Evolutionary conservation across 1,140 invertebrate genomes (phyloP).

Genomic region (Alviniconcha marisindica): DNA sequence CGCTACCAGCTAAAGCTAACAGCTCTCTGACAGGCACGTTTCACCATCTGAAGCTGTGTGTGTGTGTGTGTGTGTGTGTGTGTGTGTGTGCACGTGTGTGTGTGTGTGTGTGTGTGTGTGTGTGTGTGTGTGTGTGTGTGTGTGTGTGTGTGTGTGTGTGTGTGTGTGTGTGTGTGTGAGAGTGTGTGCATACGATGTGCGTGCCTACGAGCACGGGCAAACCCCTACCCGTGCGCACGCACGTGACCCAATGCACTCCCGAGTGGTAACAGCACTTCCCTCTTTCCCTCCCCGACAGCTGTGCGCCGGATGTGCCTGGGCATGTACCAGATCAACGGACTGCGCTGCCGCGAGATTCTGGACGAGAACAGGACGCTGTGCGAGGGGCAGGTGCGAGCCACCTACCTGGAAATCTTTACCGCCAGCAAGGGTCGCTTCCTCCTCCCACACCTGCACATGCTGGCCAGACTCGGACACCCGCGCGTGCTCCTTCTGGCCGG

Average conservation of each 20-base stretch:
- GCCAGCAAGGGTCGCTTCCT: not conserved
- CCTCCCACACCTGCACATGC: conserved; percentile 5
- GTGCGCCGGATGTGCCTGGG: not conserved
- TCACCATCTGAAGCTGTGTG: too few relatives aligned
- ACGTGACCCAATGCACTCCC: too few relatives aligned
- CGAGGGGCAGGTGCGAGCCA: not conserved
- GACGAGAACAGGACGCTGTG: conserved; percentile 25
- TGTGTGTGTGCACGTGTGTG: not conserved
- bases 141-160: not conserved
- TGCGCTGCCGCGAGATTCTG: conserved; percentile 13
- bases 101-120: not conserved
- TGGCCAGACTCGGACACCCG: not conserved
- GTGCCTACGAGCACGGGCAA: too few relatives aligned
- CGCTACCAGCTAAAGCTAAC: too few relatives aligned
- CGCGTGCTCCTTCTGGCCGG: not conserved
- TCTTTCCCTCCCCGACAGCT: too few relatives aligned
- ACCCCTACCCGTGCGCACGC: too few relatives aligned
- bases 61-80: not conserved
- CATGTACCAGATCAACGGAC: conserved; percentile 35
- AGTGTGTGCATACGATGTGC: too few relatives aligned
- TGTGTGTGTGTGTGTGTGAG: too few relatives aligned
- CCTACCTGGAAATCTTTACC: conserved; percentile 18
- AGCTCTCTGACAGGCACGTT: too few relatives aligned
- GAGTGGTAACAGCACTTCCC: too few relatives aligned
- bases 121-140: not conserved